Percentiles rank a stretch among this genome's conserved stretches.
These are phyloP conservation scores for Phalacrocorax carbo DNA, from an alignment of 2,113 vertebrate species.

Conservation along the genomic window DNA sequence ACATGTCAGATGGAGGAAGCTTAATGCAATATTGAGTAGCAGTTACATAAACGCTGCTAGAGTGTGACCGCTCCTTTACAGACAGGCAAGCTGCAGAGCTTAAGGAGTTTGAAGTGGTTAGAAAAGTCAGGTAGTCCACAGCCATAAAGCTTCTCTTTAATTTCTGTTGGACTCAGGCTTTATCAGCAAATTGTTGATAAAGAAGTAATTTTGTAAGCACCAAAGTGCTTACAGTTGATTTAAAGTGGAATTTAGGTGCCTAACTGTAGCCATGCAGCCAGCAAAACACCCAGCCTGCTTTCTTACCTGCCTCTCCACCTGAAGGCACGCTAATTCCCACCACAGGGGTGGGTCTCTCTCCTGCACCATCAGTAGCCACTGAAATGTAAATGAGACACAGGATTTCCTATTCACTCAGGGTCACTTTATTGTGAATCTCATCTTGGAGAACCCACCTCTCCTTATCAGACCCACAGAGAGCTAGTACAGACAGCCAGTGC, in stretches of 20 bases:
- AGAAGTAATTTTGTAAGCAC: not conserved
- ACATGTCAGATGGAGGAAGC: slow-evolving; percentile 40
- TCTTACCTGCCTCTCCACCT: not conserved
- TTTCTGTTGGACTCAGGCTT: slow-evolving; percentile 5
- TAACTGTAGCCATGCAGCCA: not conserved
- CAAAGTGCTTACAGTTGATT: not conserved
- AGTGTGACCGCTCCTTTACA: not conserved
- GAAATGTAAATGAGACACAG: not conserved
- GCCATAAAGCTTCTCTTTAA: not conserved
- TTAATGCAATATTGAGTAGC: slow-evolving; percentile 51
- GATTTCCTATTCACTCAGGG: not conserved
- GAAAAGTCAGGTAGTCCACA: not conserved
- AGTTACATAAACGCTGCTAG: slow-evolving; percentile 34
- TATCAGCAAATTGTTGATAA: not conserved
- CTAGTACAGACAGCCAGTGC: not conserved
- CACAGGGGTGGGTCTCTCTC: not conserved
- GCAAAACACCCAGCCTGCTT: not conserved
- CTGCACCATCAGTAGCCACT: not conserved
- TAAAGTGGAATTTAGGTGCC: not conserved
- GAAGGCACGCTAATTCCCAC: not conserved
- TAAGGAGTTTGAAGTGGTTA: not conserved
- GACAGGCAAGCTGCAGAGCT: not conserved
- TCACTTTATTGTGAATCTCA: not conserved
- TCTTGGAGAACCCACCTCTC: not conserved
- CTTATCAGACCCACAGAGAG: not conserved